Percentiles rank a stretch among this genome's conserved stretches.
phyloP scores from a whole-genome alignment of 2,113 vertebrate genomes.

The Ploceus nigricollis region DNA sequence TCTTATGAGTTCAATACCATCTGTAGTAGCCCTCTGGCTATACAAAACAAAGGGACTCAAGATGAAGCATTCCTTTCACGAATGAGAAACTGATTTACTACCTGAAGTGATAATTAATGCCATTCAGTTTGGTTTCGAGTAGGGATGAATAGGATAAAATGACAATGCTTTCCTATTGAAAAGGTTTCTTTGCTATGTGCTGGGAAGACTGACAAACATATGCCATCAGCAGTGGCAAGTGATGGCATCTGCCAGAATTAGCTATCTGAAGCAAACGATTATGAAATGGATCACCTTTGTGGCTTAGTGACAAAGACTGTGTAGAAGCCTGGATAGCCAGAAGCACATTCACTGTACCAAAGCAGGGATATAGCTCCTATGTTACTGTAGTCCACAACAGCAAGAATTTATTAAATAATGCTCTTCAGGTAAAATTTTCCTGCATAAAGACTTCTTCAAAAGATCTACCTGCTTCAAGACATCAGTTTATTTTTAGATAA shows the following conservation, averaged over 20 bases:
- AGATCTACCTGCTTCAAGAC: neutral
- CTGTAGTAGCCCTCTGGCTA: conserved; percentile 58
- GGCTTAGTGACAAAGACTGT: neutral
- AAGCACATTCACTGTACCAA: neutral
- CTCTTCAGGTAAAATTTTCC: neutral
- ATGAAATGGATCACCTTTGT: neutral
- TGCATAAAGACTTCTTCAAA: neutral
- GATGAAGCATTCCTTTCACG: conserved; percentile 59
- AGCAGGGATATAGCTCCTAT: neutral
- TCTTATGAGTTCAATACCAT: conserved; percentile 64
- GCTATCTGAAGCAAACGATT: neutral
- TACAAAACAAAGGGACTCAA: conserved; percentile 43
- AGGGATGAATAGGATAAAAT: conserved; percentile 42
- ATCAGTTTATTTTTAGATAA: neutral
- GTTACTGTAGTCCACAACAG: neutral
- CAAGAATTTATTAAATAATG: neutral
- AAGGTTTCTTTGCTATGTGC: neutral
- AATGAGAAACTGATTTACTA: conserved; percentile 69
- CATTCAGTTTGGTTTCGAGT: conserved; percentile 64
- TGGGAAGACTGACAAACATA: neutral
- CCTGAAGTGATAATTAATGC: conserved; percentile 75
- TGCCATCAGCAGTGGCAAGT: neutral
- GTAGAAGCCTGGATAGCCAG: neutral
- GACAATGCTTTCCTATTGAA: conserved; percentile 9
- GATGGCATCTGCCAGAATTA: neutral